Base-by-base conservation (phyloP, 2,888 invertebrate species). In the Drosophila cracens region DNA sequence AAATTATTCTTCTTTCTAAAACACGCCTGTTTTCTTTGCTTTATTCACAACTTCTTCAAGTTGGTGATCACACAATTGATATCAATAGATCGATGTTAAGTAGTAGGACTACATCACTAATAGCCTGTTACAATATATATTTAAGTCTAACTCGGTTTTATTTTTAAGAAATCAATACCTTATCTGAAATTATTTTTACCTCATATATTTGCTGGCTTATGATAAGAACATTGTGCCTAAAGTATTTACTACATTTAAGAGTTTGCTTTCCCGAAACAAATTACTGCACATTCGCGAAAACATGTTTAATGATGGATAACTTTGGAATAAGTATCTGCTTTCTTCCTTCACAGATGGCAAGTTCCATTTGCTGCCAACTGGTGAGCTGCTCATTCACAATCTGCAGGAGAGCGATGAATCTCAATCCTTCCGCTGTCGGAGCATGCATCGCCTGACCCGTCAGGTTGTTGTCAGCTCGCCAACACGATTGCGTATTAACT, bases 381-480 rank as follows among this genome's bases (percentile, higher is more conserved):
- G 96, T 70, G 96, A 96, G 92, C 94, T 96, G 81, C 94, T 96
- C 84, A 95, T 96, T 79, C 96, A 96, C 93, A 95, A 96, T 92
- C 94, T 96, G 87, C 96, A 96, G 91, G 95, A 95, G 92, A 95
- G 94, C 92, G 96, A 96, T 92, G 96, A 96, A 92, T 95, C 95
- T 92, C 95, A 95, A 71, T 94, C 95, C 69, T 96, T 96, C 93
- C 95, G 96, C 87, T 96, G 96, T 92, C 94, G 95, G 82, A 96
- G 96, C 81, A 95, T 96, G 95, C 96, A 96, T 93, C 94, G 95
- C 72, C 94, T 96, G 67, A 96, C 96, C 87, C 94, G 95, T 90
- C 95, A 96, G 93, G 95, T 96, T 69, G 95, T 95, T 76, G 94
- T 95, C 81, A 96, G 96, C 91, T 94, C 95, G 70, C 94, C 96